Evolutionary conservation across 2,797 vertebrate species (phyloP).

Genomic region (Sebastes minor): DNA sequence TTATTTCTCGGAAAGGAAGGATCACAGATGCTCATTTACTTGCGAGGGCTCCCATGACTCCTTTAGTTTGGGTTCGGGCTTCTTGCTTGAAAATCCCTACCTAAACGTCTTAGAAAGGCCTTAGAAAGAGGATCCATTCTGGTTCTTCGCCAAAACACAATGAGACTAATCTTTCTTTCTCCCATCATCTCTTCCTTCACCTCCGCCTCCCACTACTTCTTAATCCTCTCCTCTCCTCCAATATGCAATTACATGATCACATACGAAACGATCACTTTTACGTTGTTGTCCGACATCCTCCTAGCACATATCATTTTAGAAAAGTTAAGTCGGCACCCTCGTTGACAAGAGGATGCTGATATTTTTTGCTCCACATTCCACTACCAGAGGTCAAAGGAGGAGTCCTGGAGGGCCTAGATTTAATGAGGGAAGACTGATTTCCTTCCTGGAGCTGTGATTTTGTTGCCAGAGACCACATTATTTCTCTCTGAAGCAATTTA

Average conservation of each 20-base stretch:
- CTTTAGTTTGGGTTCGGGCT: constrained; percentile 8
- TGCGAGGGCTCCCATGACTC: constrained; percentile 20
- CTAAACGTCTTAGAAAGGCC: constrained; percentile 46
- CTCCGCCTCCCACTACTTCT: constrained; percentile 1
- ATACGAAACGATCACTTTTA: constrained; percentile 22
- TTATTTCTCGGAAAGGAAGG: constrained; percentile 19
- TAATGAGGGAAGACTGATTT: neutral
- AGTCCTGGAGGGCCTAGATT: constrained; percentile 30
- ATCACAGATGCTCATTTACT: constrained; percentile 20
- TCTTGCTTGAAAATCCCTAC: constrained; percentile 19
- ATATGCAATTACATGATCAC: constrained; percentile 73
- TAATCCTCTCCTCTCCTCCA: constrained; percentile 30
- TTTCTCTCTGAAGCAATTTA: constrained; percentile 9
- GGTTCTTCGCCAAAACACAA: constrained; percentile 15
- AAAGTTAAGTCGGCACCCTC: neutral
- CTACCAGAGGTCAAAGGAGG: constrained; percentile 34
- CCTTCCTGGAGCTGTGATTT: neutral
- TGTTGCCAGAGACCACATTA: constrained; percentile 7
- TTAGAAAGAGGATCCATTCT: constrained; percentile 43
- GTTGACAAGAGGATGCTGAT: neutral
- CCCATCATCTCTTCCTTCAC: constrained; percentile 3
- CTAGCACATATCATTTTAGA: constrained; percentile 11
- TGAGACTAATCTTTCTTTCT: constrained; percentile 21
- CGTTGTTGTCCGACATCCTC: constrained; percentile 3
- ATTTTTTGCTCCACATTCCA: constrained; percentile 38